Conservation (phyloP, 2,113 vertebrate genomes). For the Bambusicola thoracicus region DNA sequence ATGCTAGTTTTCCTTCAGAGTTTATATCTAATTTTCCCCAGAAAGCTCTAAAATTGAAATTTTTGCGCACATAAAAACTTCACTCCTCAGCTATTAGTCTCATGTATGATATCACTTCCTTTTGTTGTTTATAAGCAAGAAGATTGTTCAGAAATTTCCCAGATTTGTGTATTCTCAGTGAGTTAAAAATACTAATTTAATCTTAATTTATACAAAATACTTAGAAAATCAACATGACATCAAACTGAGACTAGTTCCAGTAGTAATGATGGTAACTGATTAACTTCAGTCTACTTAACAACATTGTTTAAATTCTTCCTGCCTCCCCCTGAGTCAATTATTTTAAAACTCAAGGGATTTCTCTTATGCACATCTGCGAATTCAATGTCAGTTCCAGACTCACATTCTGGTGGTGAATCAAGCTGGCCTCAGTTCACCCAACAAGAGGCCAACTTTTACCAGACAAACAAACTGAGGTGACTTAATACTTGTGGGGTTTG, state of each 20-base stretch:
- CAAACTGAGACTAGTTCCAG: slow-evolving; percentile 52
- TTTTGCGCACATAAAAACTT: neutral
- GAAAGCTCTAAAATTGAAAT: neutral
- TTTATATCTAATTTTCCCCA: neutral
- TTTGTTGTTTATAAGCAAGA: slow-evolving; percentile 63
- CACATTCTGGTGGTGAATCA: slow-evolving; percentile 76
- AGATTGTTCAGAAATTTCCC: slow-evolving; percentile 17
- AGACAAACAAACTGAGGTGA: slow-evolving; percentile 79
- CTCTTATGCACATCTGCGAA: slow-evolving; percentile 82
- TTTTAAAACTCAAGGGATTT: slow-evolving; percentile 70
- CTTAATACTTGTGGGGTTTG: slow-evolving; percentile 73
- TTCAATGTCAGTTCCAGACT: slow-evolving; percentile 75
- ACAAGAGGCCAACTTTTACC: slow-evolving; percentile 56
- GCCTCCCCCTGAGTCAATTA: slow-evolving; percentile 27
- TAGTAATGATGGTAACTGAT: slow-evolving; percentile 29
- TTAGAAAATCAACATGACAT: slow-evolving; percentile 26
- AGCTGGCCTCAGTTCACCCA: slow-evolving; percentile 66
- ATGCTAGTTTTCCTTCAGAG: neutral
- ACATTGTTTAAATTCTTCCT: slow-evolving; percentile 63
- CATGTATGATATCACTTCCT: slow-evolving; percentile 51
- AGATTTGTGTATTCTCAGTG: slow-evolving; percentile 1
- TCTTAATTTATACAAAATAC: slow-evolving; percentile 49
- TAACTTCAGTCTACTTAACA: slow-evolving; percentile 53
- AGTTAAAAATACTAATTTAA: neutral
- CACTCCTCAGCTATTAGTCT: slow-evolving; percentile 24